These are phyloP conservation scores for Parnassius glacialis DNA, from an alignment of 2,888 invertebrate genomes.

Conservation along the genomic window DNA sequence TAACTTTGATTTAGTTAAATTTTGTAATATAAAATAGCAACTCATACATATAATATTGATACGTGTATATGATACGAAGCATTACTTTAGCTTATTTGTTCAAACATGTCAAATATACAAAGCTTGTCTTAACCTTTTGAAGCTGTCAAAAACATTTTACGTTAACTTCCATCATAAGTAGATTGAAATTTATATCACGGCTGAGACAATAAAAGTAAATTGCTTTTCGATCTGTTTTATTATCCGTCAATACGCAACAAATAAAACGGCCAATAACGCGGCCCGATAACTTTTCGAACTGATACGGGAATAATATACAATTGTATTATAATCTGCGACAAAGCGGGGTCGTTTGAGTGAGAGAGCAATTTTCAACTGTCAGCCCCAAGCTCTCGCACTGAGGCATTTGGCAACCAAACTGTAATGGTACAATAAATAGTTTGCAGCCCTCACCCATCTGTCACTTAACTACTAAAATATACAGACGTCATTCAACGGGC, in stretches of 20 bases:
- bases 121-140: constrained; percentile 1
- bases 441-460: constrained; percentile 76
- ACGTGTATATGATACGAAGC: too few relatives aligned
- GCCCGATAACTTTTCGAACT: constrained; percentile 42
- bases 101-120: constrained; percentile 1
- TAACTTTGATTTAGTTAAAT: too few relatives aligned
- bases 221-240: constrained; percentile 60
- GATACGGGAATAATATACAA: constrained; percentile 39
- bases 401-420: constrained; percentile 68
- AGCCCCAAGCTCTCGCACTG: constrained; percentile 53
- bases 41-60: too few relatives aligned
- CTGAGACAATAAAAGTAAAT: constrained; percentile 66
- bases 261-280: constrained; percentile 57
- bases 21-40: too few relatives aligned
- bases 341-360: constrained; percentile 46
- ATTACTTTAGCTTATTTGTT: too few relatives aligned
- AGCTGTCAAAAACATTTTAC: constrained; percentile 39
- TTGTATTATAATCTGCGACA: constrained; percentile 52
- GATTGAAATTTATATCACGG: constrained; percentile 68
- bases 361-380: constrained; percentile 71
- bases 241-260: constrained; percentile 62
- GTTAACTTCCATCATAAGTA: constrained; percentile 64
- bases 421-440: constrained; percentile 79
- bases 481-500: constrained; percentile 74
- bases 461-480: constrained; percentile 80